These are phyloP conservation scores for Hirtodrosophila confusa DNA, from an alignment of 2,888 invertebrate species.

Conservation along the genomic window DNA sequence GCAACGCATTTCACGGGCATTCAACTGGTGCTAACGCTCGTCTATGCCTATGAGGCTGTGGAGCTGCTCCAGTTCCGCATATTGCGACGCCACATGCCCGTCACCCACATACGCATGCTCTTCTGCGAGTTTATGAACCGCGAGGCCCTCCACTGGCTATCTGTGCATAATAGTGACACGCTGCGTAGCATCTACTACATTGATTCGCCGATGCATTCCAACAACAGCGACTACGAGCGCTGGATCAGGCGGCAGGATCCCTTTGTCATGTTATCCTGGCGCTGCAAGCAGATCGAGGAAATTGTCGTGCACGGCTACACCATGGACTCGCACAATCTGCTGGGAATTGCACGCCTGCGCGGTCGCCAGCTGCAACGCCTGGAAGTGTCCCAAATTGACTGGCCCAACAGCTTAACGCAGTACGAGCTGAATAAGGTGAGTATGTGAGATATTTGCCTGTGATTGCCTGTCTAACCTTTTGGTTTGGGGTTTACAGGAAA, in stretches of 20 bases:
- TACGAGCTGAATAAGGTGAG: constrained; percentile 75
- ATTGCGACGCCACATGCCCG: constrained; percentile 88
- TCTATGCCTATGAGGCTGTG: constrained; percentile 89
- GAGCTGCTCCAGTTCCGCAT: constrained; percentile 87
- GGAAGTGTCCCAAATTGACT: constrained; percentile 83
- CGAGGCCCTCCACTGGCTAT: constrained; percentile 83
- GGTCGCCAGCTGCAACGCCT: constrained; percentile 81
- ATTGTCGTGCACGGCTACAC: constrained; percentile 85
- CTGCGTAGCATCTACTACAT: constrained; percentile 83
- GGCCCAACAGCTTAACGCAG: constrained; percentile 57
- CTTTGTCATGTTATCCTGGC: constrained; percentile 87
- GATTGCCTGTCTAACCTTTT: not conserved
- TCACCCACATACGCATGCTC: constrained; percentile 89
- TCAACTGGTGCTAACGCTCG: constrained; percentile 83
- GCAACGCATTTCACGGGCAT: constrained; percentile 81
- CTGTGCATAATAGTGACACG: constrained; percentile 81
- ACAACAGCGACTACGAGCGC: constrained; percentile 44
- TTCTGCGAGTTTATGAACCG: constrained; percentile 88
- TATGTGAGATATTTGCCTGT: not conserved
- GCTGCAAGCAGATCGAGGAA: constrained; percentile 85
- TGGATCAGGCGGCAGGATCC: constrained; percentile 83
- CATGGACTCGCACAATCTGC: constrained; percentile 83
- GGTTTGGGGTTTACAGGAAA: constrained; percentile 72
- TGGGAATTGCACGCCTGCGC: constrained; percentile 83
- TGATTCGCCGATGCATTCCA: constrained; percentile 82